phyloP scores from a whole-genome alignment of 2,797 vertebrate genomes.

The Tokudaia tokunoshimensis region DNA sequence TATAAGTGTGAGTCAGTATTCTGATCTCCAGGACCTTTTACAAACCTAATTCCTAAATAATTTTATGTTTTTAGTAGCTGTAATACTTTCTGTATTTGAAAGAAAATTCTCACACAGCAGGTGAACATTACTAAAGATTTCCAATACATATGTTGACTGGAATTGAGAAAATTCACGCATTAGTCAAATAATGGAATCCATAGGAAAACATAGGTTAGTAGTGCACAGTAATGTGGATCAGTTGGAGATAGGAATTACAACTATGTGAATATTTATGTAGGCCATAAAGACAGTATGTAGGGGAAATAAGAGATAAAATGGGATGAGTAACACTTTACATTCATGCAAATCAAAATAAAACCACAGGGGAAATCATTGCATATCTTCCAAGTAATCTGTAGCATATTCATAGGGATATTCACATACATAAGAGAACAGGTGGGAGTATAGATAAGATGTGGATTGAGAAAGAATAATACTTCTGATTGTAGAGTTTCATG shows the following conservation, averaged over 20 bases:
- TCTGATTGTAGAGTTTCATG: neutral
- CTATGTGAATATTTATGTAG: neutral
- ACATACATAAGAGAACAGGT: neutral
- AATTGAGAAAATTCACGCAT: neutral
- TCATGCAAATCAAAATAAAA: neutral
- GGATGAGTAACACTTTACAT: neutral
- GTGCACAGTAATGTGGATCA: neutral
- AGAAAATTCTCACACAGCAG: neutral
- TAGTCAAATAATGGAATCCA: neutral
- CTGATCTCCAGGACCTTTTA: neutral
- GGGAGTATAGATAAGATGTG: no score
- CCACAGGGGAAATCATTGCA: neutral
- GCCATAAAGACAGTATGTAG: neutral
- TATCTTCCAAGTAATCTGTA: neutral
- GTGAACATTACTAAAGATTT: neutral
- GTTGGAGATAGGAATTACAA: neutral
- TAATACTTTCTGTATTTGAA: neutral
- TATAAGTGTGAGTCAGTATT: neutral
- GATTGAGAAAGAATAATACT: neutral
- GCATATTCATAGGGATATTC: neutral
- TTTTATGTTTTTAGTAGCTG: neutral
- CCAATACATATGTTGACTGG: neutral
- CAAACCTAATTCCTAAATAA: neutral
- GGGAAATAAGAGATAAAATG: neutral
- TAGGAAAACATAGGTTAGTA: neutral